phyloP scores from a whole-genome alignment of 2,888 invertebrate genomes.

The Lasius fuliginosus region DNA sequence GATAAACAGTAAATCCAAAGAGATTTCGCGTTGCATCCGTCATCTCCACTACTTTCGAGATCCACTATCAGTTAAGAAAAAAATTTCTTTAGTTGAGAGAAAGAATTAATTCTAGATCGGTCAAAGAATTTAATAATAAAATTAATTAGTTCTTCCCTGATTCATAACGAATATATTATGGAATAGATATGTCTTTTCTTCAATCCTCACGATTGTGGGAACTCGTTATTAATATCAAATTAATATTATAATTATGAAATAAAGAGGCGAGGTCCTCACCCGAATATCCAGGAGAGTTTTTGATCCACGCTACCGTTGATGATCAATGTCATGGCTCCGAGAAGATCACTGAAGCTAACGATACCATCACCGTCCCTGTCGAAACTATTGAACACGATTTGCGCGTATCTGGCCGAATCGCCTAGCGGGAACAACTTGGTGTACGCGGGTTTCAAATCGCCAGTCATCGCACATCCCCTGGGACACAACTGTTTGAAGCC shows the following conservation, averaged over 20 bases:
- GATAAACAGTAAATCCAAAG: slow-evolving; percentile 45
- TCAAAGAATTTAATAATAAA: not conserved
- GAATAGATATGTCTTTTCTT: not conserved
- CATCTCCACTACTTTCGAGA: not conserved
- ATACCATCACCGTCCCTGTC: slow-evolving; percentile 81
- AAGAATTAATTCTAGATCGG: not conserved
- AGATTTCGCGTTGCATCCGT: not conserved
- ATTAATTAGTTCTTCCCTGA: not conserved
- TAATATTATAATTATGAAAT: not conserved
- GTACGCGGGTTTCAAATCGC: slow-evolving; percentile 80
- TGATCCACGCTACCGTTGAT: slow-evolving; percentile 79
- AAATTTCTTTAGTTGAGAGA: not conserved
- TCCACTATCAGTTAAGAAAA: not conserved
- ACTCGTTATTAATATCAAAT: not conserved
- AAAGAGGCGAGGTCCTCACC: slow-evolving; percentile 68
- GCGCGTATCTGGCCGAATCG: slow-evolving; percentile 80
- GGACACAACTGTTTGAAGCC: slow-evolving; percentile 83
- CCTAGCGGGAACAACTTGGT: slow-evolving; percentile 83
- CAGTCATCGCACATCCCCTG: slow-evolving; percentile 77
- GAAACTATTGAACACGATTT: slow-evolving; percentile 82
- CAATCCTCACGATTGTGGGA: not conserved
- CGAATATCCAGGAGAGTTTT: slow-evolving; percentile 83
- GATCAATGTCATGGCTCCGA: slow-evolving; percentile 76
- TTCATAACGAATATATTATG: not conserved
- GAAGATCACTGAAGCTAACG: slow-evolving; percentile 80